phyloP scores from a whole-genome alignment of 2,113 vertebrate genomes.

The Catharus minimus region DNA sequence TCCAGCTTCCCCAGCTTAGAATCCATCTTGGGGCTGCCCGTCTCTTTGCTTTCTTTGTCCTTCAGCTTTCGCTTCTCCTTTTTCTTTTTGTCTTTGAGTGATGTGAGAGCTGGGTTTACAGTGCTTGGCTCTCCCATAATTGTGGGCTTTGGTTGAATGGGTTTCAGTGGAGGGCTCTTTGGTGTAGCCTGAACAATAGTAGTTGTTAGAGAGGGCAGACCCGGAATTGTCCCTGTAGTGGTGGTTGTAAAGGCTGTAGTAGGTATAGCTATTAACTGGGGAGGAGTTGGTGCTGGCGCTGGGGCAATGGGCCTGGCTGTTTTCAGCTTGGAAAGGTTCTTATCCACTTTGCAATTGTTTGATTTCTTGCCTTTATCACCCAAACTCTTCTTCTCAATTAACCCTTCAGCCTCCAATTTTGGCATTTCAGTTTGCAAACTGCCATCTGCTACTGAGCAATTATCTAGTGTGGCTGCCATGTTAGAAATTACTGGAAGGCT shows the following conservation, averaged over 20 bases:
- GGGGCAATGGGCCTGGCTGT: conserved; percentile 90
- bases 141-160: conserved; percentile 96
- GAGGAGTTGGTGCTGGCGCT: conserved; percentile 89
- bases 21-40: conserved; percentile 83
- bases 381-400: conserved; percentile 90
- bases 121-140: conserved; percentile 90
- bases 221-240: conserved; percentile 79
- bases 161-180: conserved; percentile 92
- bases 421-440: conserved; percentile 91
- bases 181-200: conserved; percentile 88
- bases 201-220: conserved; percentile 85
- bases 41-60: conserved; percentile 91
- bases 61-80: conserved; percentile 95
- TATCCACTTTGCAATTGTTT: conserved; percentile 89
- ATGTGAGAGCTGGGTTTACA: conserved; percentile 85
- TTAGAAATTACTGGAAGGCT: conserved; percentile 95
- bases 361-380: conserved; percentile 87
- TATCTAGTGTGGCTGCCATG: conserved; percentile 91
- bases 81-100: conserved; percentile 93
- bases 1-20: conserved; percentile 84
- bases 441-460: conserved; percentile 82
- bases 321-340: conserved; percentile 89
- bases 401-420: conserved; percentile 93
- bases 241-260: conserved; percentile 84
- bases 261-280: conserved; percentile 95